Base-by-base conservation (phyloP, 2,888 invertebrate genomes). In the Sinhomidia bicolor region DNA sequence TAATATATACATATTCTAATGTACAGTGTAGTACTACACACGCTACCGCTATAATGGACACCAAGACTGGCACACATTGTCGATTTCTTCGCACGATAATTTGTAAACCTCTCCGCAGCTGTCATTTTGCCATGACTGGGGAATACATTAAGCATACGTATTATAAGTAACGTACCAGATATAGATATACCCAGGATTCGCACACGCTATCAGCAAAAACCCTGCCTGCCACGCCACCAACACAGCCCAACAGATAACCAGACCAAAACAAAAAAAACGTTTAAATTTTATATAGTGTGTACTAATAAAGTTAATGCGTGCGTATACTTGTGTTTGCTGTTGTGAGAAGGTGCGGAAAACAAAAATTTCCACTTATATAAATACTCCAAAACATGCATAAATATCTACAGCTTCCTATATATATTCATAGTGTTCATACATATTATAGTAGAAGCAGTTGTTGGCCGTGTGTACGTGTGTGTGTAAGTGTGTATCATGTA, bases 101-200 rank as follows among this genome's bases (percentile, higher is more conserved):
- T 36, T 47, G 51, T 32, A 68, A 57, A 57, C 54, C 74, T 60
- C 84, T 84, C 71, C 71, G 26, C 80, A 80, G 62, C 80, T 80
- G 80, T 80, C 80, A 80, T 60, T 80, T 80, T 44, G 26, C 44
- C 60, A 62, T 80, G 60, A 36, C 36, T 23, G 71, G 44, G 17
- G 10, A 71, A 14, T 29, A 23, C 1, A 44, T 74, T n/a, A 65
- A n/a, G 23, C 4, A 3, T n/a, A n/a, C n/a, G n/a, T n/a, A n/a
- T n/a, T n/a, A n/a, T 23, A 76, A 12, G 62, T 26, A 68, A 44
- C 44, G 14, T n/a, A n/a, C 44, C 71, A 71, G 41, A 20, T 57
- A 32, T n/a, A n/a, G n/a, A n/a, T n/a, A n/a, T n/a, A n/a, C n/a
- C n/a, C 57, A 20, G 57, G 1, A 57, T 54, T 78, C 20, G 54